These are phyloP conservation scores for Pectinophora gossypiella DNA, from an alignment of 1,140 invertebrate genomes.

Conservation along the genomic window DNA sequence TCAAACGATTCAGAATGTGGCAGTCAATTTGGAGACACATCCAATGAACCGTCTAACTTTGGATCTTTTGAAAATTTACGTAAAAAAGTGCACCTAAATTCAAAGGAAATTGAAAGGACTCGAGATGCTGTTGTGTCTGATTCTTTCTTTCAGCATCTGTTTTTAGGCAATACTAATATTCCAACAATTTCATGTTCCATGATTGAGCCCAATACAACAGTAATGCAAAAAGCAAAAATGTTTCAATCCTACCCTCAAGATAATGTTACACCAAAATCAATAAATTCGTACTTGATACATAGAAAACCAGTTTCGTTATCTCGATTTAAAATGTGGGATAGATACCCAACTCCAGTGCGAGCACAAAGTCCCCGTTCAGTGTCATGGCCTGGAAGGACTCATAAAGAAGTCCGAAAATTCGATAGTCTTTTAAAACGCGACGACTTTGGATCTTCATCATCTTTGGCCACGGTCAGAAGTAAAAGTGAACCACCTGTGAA, in stretches of 20 bases:
- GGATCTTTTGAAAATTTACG: slow-evolving; percentile 30
- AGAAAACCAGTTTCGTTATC: slow-evolving; percentile 84
- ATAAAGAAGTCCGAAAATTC: slow-evolving; percentile 52
- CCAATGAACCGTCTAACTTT: slow-evolving; percentile 27
- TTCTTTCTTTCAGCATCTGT: slow-evolving; percentile 83
- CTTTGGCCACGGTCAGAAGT: slow-evolving; percentile 65
- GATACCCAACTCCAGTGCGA: slow-evolving; percentile 52
- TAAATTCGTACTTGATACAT: slow-evolving; percentile 79
- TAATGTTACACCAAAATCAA: slow-evolving; percentile 73
- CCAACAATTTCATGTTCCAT: slow-evolving; percentile 42
- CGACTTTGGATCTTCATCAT: slow-evolving; percentile 56
- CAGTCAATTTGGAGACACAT: slow-evolving; percentile 43
- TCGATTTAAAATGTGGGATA: slow-evolving; percentile 81
- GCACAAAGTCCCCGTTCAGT: slow-evolving; percentile 53
- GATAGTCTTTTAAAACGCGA: slow-evolving; percentile 52
- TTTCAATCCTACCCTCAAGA: slow-evolving; percentile 74
- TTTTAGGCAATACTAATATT: slow-evolving; percentile 71
- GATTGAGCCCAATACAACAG: slow-evolving; percentile 68
- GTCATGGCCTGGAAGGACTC: slow-evolving; percentile 70
- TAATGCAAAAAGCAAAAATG: slow-evolving; percentile 79
- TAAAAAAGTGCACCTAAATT: slow-evolving; percentile 30
- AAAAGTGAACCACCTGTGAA: slow-evolving; percentile 73
- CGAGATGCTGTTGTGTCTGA: slow-evolving; percentile 77
- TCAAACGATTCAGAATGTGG: slow-evolving; percentile 24
- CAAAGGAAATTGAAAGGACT: slow-evolving; percentile 74